These are phyloP conservation scores for Glaucopsyche alexis DNA, from an alignment of 2,888 invertebrate genomes.

Conservation along the genomic window DNA sequence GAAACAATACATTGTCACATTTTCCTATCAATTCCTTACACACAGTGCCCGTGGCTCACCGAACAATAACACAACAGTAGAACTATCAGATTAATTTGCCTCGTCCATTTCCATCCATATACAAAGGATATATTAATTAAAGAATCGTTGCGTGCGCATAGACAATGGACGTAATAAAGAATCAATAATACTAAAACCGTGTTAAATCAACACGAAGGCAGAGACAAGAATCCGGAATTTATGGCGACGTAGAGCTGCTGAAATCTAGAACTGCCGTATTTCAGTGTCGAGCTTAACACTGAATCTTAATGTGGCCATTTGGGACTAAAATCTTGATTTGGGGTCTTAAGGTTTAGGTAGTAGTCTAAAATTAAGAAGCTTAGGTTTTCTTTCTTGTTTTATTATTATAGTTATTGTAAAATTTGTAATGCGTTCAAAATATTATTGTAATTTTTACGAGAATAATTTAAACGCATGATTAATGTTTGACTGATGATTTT, in stretches of 20 bases:
- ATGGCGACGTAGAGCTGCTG: conserved; percentile 63
- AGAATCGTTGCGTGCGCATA: conserved; percentile 66
- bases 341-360: neutral
- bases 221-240: conserved; percentile 78
- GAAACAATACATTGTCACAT: no score
- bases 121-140: conserved; percentile 72
- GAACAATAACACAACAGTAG: neutral
- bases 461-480: no score
- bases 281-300: conserved; percentile 50
- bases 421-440: no score
- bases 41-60: neutral
- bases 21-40: no score
- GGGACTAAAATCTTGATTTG: conserved; percentile 28
- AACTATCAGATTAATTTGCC: neutral
- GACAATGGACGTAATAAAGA: conserved; percentile 76
- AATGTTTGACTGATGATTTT: no score
- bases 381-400: neutral
- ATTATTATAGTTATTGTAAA: no score
- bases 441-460: no score
- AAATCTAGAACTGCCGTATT: conserved; percentile 57
- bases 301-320: conserved; percentile 32
- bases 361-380: neutral
- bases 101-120: conserved; percentile 59
- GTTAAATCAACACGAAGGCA: conserved; percentile 78
- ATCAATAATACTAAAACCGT: conserved; percentile 80